These are phyloP conservation scores for Cassiopea xamachana DNA, from an alignment of 30 jellyfish, hydroid and myxozoan species.

Conservation along the genomic window DNA sequence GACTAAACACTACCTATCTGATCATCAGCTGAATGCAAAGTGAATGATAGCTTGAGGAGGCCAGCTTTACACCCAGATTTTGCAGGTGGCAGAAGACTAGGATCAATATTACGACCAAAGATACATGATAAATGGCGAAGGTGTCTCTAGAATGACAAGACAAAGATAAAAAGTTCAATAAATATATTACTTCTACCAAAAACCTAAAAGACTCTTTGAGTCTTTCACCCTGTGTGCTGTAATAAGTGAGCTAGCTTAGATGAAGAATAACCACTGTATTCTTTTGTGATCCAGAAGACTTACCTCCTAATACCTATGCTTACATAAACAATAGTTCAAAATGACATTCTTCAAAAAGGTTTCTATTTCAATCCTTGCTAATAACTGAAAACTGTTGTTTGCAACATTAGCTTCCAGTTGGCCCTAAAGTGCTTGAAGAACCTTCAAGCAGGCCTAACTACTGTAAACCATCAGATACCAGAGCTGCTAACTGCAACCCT, in stretches of 20 bases:
- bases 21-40: constrained; percentile 74
- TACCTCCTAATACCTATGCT: not conserved
- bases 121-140: constrained; percentile 88
- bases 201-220: not conserved
- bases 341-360: no score
- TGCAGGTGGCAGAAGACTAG: constrained; percentile 69
- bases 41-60: constrained; percentile 72
- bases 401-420: no score
- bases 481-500: no score
- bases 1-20: constrained; percentile 49
- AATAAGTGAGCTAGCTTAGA: not conserved
- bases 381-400: no score
- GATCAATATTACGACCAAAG: constrained; percentile 86
- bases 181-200: not conserved
- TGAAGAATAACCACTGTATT: not conserved
- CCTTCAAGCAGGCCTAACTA: no score
- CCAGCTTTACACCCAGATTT: constrained; percentile 66
- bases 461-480: no score
- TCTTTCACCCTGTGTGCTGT: not conserved
- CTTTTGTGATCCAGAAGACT: not conserved
- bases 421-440: no score
- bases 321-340: not conserved
- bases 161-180: not conserved
- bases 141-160: constrained; percentile 40
- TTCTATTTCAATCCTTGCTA: no score